Base-by-base conservation (phyloP, 30 jellyfish, hydroid and myxozoan species). In the Turritopsis rubra region DNA sequence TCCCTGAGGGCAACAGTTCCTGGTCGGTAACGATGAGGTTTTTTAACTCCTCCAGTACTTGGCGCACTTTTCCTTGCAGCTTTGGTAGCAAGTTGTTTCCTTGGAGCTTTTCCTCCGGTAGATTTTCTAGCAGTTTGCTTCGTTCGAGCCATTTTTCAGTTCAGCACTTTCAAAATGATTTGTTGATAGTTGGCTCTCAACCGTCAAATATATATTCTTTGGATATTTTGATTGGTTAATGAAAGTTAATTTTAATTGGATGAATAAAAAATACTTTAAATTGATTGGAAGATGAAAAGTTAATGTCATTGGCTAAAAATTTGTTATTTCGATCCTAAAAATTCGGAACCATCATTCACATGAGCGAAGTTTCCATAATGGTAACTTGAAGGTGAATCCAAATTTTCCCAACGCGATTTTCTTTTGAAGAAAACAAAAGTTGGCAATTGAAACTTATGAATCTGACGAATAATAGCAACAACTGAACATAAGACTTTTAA, bases 1-100 rank as follows among this genome's bases (percentile, higher is more conserved):
- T 93, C 99, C 19, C 99, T 81, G 19, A 93, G 89, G 30, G 99
- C 99, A 29, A 93, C 99, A 27, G 99, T 93, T 3, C 99, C 99
- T 0, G 99, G 99, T 21, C 99, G 85, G 79, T 89, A 95, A 65
- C 99, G 96, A 81, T 93, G 99, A 8, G 99, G 96, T 71, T 93
- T 93, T 75, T 93, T 93, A 52, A 93, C 96, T 21, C 99, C 99
- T 26, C 99, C 99, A 21, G 99, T 88, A 21, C 97, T 83, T 18
- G 99, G 99, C 5, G 97, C 97, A 68, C 99, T 88, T 79, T 93
- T 93, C 52, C 97, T 66, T 0, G 99, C 96, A 20, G 99, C 97
- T 83, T 93, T 93, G 16, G 99, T 93, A 1, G 99, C 99, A 7
- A 93, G 90, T 73, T 93, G 99, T 66, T 93, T 93, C 52, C 99